Base-by-base conservation (phyloP, 2,797 vertebrate species). In the Chloroceryle amazona region DNA sequence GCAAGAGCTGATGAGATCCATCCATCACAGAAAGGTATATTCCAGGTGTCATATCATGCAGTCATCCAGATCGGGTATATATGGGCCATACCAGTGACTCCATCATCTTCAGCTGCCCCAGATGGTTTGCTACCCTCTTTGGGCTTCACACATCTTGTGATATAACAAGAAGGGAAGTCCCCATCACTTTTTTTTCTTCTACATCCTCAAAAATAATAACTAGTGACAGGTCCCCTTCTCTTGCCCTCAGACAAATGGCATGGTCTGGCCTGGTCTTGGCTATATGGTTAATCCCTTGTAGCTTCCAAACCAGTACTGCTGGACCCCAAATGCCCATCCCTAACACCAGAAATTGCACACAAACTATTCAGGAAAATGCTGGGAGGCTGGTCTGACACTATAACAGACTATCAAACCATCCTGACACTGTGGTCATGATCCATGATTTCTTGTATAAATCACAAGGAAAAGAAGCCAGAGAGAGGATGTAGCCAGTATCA, bases 1-100 rank as follows among this genome's bases (percentile, higher is more conserved):
- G 44, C 52, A 57, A 37, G 28, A 67, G 42, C 35, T 84, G 68
- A 3, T 47, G 63, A 57, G 42, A n/a, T 49, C 31, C 51, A 41
- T 0, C 25, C 31, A 22, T 7, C 75, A 46, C 35, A 51, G 51
- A 58, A 86, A 46, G 6, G 0, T 4, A 5, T 16, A 23, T 13
- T 52, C 17, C 73, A 57, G 26, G 8, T 51, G 22, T 28, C 31
- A 9, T 13, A 22, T 11, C 29, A 14, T 3, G 5, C 23, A 52
- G 23, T 18, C 33, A 31, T 22, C 12, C 3, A 1, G 17, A 33
- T 66, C 1, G 0, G 22, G 4, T 49, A 5, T 6, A 21, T 9
- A 28, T 0, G 0, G 42, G 20, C 25, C 60, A 22, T 13, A 44
- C 5, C 10, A 35, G 63, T 17, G 46, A 54, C 21, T 58, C 70